A percentile compares a stretch with the other conserved stretches of the same genome.
phyloP scores from a whole-genome alignment of 2,113 vertebrate genomes.

The Porphyrio hochstetteri region DNA sequence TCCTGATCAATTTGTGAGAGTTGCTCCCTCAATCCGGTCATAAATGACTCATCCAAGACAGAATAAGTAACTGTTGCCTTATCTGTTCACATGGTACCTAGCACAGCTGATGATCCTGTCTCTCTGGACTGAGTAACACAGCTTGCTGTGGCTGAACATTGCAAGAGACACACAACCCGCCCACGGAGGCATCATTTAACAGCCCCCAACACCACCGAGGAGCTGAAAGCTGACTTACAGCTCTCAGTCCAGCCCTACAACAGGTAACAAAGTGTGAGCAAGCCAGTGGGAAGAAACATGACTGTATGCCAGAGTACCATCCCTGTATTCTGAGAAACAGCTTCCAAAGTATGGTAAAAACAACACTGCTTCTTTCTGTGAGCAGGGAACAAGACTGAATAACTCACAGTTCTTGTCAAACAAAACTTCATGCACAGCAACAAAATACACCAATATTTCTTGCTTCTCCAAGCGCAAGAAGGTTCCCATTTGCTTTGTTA shows the following conservation, averaged over 20 bases:
- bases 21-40: neutral
- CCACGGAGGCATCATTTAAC: accelerated
- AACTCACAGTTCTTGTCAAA: neutral
- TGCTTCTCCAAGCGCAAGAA: neutral
- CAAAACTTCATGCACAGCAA: neutral
- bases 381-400: neutral
- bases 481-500: neutral
- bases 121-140: neutral
- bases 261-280: neutral
- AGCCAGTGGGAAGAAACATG: neutral
- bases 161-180: neutral
- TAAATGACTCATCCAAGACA: neutral
- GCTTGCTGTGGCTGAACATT: neutral
- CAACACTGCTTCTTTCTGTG: neutral
- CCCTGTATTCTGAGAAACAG: neutral
- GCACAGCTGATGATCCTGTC: accelerated
- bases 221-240: neutral
- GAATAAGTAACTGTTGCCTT: neutral
- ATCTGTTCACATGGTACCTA: neutral
- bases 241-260: neutral
- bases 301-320: neutral
- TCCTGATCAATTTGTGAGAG: neutral
- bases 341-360: too few relatives aligned
- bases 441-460: accelerated
- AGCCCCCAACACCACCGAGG: neutral